Base-by-base conservation (phyloP, 2,113 vertebrate genomes). In the Cyphomyrus plagiostoma region DNA sequence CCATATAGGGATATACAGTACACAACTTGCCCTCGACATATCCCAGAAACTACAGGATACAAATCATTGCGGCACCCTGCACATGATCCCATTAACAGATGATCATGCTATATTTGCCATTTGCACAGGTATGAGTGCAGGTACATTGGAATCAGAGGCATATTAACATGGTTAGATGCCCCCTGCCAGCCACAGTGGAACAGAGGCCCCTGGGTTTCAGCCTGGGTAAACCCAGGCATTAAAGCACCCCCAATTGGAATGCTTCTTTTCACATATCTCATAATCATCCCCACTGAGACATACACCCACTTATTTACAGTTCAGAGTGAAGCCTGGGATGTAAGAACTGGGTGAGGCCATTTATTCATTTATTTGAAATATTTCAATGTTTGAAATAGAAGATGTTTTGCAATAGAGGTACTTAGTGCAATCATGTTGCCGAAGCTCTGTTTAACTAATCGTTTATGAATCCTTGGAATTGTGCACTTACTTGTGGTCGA, bases 401-500 rank as follows among this genome's bases (percentile, higher is more conserved):
- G 48, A 48, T 52, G 19, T 53, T 89, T 52, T 53, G 48, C 48
- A 88, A 74, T 45, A n/a, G 17, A 30, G 48, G 46, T 53, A 13
- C 66, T 46, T 70, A 66, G 23, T 83, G 50, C 17, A 13, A 15
- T 62, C 30, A 42, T 89, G 39, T 30, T 84, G 30, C 30, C 52
- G 9, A 23, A 53, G 52, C 83, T 49, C 13, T 21, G 39, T 66
- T 70, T 19, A 21, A 23, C 11, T 86, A 86, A 86, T 26, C n/a
- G 48, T 26, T 50, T 86, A 86, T 86, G 50, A 86, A 48, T 86
- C 48, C 48, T 52, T 26, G 48, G 50, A 52, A 53, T 15, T n/a
- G 45, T 45, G 45, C 88, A 42, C 87, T 86, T 90, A 80, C 50
- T 88, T 89, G 87, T 50, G 39, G 49, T 39, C 85, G 74, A 42